A percentile compares a stretch with the other conserved stretches of the same genome.
Conservation (phyloP, 2,888 invertebrate genomes). For the Pyrocoelia pectoralis region DNA sequence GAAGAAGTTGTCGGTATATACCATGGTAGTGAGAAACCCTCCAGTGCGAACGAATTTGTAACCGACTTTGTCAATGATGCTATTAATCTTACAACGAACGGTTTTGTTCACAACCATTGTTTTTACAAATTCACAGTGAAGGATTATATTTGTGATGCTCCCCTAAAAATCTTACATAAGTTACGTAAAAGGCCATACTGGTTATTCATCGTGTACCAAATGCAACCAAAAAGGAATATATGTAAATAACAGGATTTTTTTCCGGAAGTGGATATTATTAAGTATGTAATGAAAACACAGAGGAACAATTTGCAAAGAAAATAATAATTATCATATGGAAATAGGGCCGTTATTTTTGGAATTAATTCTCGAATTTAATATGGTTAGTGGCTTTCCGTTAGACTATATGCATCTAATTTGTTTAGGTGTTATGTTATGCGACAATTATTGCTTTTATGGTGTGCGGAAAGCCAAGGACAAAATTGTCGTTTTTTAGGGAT, state of each 20-base stretch:
- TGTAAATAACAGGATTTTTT: conserved; percentile 20
- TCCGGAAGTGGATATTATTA: conserved; percentile 4
- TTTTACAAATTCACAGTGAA: neutral
- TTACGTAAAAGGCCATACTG: neutral
- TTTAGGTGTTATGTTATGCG: conserved; percentile 18
- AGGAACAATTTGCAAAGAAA: neutral
- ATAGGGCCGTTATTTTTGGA: neutral
- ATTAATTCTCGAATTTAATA: conserved; percentile 9
- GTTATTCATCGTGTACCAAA: conserved; percentile 18
- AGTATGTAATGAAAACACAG: conserved; percentile 12
- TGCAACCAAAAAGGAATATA: conserved; percentile 11
- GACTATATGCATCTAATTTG: conserved; percentile 25
- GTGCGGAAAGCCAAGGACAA: neutral
- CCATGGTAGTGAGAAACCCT: neutral
- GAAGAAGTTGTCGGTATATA: neutral
- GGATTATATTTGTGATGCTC: neutral
- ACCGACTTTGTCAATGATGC: neutral
- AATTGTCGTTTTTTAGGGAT: neutral
- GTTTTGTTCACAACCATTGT: neutral
- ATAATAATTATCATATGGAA: neutral
- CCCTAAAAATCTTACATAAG: neutral
- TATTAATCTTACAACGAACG: neutral
- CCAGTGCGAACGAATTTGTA: neutral
- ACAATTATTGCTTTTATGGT: conserved; percentile 21
- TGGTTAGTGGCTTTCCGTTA: conserved; percentile 16